Conservation (phyloP, 2,888 invertebrate genomes). For the Crepidodera aurea region DNA sequence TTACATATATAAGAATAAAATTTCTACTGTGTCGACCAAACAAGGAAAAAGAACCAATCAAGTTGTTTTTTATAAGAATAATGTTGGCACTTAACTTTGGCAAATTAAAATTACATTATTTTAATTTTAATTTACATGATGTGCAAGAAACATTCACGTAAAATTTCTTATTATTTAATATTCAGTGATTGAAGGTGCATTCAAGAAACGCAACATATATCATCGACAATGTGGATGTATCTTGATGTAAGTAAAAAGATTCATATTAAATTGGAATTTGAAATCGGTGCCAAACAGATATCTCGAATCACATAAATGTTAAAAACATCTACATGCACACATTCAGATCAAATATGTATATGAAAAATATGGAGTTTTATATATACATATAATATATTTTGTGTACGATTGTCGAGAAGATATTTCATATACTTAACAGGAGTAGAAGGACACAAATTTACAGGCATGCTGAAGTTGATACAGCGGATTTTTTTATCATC, state of each 20-base stretch:
- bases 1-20: no score
- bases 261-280: background rate
- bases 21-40: no score
- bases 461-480: slow-evolving; percentile 47
- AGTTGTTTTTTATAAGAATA: no score
- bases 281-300: slow-evolving; percentile 15
- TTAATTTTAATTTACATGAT: no score
- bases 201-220: background rate
- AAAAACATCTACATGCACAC: slow-evolving; percentile 47
- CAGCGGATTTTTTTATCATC: slow-evolving; percentile 34
- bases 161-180: no score
- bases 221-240: slow-evolving; percentile 4
- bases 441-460: slow-evolving; percentile 56
- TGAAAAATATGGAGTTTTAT: slow-evolving; percentile 55
- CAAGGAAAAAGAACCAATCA: no score
- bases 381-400: slow-evolving; percentile 48
- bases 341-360: slow-evolving; percentile 52
- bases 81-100: no score
- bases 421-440: slow-evolving; percentile 54
- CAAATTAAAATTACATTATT: no score
- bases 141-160: no score
- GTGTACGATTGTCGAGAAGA: slow-evolving; percentile 60
- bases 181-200: no score
- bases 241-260: background rate
- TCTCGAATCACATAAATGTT: slow-evolving; percentile 36